A percentile compares a stretch with the other conserved stretches of the same genome.
Conservation (phyloP, 2,888 invertebrate genomes). For the Carabus problematicus region DNA sequence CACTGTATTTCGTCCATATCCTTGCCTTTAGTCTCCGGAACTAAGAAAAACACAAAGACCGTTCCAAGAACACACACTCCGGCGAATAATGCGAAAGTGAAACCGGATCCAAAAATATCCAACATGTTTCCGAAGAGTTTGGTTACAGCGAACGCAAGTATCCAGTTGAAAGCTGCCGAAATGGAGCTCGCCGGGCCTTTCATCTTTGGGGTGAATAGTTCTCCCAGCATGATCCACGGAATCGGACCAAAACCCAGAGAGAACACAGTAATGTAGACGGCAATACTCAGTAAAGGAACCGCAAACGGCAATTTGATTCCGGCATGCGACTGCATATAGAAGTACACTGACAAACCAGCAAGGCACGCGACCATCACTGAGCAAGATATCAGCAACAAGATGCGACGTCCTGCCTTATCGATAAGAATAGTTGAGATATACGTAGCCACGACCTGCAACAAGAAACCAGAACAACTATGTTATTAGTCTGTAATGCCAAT, state of each 20-base stretch:
- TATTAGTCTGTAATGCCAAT: background rate
- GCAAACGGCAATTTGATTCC: constrained; percentile 48
- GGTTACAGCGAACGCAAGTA: constrained; percentile 70
- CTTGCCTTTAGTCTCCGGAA: constrained; percentile 74
- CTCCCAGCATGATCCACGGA: constrained; percentile 75
- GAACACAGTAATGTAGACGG: constrained; percentile 67
- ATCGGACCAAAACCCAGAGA: constrained; percentile 75
- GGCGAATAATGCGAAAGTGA: constrained; percentile 73
- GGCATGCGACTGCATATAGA: constrained; percentile 34
- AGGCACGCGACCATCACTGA: constrained; percentile 60
- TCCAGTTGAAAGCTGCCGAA: constrained; percentile 74
- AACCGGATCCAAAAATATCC: constrained; percentile 64
- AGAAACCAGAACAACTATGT: constrained; percentile 6
- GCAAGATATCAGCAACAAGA: constrained; percentile 69
- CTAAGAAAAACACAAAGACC: constrained; percentile 68
- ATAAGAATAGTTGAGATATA: constrained; percentile 65
- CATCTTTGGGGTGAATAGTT: constrained; percentile 70
- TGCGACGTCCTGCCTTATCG: constrained; percentile 68
- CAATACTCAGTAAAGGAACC: constrained; percentile 66
- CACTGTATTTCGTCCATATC: constrained; percentile 65
- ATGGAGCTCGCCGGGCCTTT: constrained; percentile 71
- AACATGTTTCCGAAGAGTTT: constrained; percentile 69
- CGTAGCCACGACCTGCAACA: constrained; percentile 63
- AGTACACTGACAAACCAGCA: constrained; percentile 48
- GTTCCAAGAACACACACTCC: constrained; percentile 65